These are phyloP conservation scores for Dicycla oo DNA, from an alignment of 2,888 invertebrate genomes.

Conservation along the genomic window DNA sequence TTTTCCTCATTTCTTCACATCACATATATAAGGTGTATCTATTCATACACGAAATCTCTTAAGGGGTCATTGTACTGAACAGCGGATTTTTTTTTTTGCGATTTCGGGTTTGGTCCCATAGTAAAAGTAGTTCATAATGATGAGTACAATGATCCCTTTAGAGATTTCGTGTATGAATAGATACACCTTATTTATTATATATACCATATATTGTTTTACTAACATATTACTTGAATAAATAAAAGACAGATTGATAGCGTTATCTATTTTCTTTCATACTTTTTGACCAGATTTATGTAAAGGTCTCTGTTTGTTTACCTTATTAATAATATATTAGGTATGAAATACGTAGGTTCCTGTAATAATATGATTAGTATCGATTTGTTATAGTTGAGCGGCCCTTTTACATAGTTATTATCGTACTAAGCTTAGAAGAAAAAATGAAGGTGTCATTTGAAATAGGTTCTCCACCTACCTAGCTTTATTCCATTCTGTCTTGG, in stretches of 20 bases:
- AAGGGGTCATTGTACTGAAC: too few species aligned
- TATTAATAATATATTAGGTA: constrained; percentile 12
- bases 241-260: constrained; percentile 24
- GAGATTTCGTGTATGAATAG: too few species aligned
- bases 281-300: constrained; percentile 13
- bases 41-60: too few species aligned
- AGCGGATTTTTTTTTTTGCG: too few species aligned
- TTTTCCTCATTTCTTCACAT: too few species aligned
- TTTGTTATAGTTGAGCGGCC: background rate
- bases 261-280: constrained; percentile 21
- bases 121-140: too few species aligned
- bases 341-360: background rate
- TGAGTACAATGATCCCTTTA: too few species aligned
- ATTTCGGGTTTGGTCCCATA: too few species aligned
- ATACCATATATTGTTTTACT: constrained; percentile 24
- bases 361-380: background rate
- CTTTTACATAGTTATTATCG: background rate
- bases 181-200: too few species aligned
- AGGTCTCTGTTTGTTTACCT: background rate
- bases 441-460: constrained; percentile 12
- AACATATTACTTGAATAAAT: constrained; percentile 32
- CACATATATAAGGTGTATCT: too few species aligned
- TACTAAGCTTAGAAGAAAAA: constrained; percentile 3
- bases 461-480: background rate
- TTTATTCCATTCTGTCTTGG: background rate